These are phyloP conservation scores for Zingel zingel DNA, from an alignment of 2,113 vertebrate genomes.

Conservation along the genomic window DNA sequence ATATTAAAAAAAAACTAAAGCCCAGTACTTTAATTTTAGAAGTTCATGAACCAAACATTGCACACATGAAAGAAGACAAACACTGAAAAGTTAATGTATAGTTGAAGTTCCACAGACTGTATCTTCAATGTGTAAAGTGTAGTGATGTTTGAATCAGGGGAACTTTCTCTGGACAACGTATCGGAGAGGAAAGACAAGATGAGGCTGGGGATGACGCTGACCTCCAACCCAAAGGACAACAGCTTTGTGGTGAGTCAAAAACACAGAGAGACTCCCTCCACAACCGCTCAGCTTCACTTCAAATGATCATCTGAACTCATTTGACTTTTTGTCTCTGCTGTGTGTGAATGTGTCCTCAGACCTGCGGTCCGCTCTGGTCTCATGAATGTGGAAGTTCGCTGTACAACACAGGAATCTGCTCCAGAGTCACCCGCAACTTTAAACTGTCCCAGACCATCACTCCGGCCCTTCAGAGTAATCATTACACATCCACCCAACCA, in stretches of 20 bases:
- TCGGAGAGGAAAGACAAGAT: conserved; percentile 95
- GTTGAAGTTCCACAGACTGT: neutral
- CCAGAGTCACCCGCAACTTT: conserved; percentile 91
- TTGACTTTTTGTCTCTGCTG: neutral
- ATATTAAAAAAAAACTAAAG: no score
- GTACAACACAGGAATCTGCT: conserved; percentile 97
- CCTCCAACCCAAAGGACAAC: conserved; percentile 91
- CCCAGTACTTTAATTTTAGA: no score
- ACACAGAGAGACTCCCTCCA: neutral
- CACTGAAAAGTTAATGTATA: neutral
- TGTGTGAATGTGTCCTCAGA: conserved; percentile 78
- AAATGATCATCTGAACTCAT: neutral
- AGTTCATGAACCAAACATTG: no score
- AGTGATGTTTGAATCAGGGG: conserved; percentile 74
- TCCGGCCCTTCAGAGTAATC: conserved; percentile 93
- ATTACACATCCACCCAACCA: neutral
- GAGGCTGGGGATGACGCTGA: conserved; percentile 94
- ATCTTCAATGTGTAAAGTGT: neutral
- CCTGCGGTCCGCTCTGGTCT: conserved; percentile 96
- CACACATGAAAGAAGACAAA: neutral
- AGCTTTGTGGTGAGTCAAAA: conserved; percentile 92
- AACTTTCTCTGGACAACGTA: conserved; percentile 92
- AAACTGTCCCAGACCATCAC: conserved; percentile 90
- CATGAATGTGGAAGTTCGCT: conserved; percentile 97
- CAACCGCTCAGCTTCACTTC: neutral